phyloP scores from a whole-genome alignment of 2,113 vertebrate genomes.

The Phrynocephalus versicolor region DNA sequence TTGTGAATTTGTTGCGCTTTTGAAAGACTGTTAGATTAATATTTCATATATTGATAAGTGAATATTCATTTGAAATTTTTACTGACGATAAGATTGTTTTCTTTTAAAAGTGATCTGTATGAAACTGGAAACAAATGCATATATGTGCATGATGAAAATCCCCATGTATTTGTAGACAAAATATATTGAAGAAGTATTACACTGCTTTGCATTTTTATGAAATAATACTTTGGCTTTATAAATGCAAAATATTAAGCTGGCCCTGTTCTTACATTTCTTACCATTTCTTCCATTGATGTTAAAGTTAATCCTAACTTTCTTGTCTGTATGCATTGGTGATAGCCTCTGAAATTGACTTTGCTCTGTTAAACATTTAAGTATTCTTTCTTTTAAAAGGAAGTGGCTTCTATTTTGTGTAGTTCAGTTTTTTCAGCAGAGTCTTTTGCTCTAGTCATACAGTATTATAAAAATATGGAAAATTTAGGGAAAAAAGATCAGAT shows the following conservation, averaged over 20 bases:
- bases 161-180: constrained; percentile 15
- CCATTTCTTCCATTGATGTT: constrained; percentile 45
- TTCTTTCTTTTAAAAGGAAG: constrained; percentile 34
- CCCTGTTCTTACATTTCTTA: constrained; percentile 31
- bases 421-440: not conserved
- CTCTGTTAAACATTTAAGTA: constrained; percentile 22
- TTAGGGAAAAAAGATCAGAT: not conserved
- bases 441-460: not conserved
- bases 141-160: constrained; percentile 37
- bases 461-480: not conserved
- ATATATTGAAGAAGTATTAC: not conserved
- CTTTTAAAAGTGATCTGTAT: constrained; percentile 28
- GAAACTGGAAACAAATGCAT: constrained; percentile 34
- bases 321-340: constrained; percentile 40
- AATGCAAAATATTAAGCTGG: constrained; percentile 17
- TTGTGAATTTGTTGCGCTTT: constrained; percentile 23
- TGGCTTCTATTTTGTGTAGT: not conserved
- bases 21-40: not conserved
- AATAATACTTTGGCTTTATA: constrained; percentile 11
- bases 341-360: constrained; percentile 40
- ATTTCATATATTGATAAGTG: not conserved
- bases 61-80: constrained; percentile 14
- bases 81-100: constrained; percentile 10
- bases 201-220: constrained; percentile 28
- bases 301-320: constrained; percentile 24